Conservation (phyloP, 2,113 vertebrate genomes). For the Formicarius rufipectus region DNA sequence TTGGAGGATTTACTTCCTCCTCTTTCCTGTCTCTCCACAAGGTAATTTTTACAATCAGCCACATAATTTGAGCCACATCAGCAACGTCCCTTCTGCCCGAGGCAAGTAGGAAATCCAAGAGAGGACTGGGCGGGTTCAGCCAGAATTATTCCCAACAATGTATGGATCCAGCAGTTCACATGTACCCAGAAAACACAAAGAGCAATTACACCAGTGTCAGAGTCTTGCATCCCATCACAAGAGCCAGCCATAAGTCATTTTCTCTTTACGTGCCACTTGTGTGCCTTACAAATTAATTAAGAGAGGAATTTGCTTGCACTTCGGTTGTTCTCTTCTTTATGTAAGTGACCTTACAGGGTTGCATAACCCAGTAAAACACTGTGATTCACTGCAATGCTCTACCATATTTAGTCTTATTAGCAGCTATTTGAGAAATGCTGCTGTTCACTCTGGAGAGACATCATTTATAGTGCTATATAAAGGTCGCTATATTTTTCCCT, state of each 20-base stretch:
- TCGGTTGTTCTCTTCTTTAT: slow-evolving; percentile 52
- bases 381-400: slow-evolving; percentile 63
- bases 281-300: slow-evolving; percentile 5
- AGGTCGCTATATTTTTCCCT: slow-evolving; percentile 56
- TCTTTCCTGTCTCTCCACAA: not conserved
- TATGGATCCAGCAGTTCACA: not conserved
- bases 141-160: accelerated
- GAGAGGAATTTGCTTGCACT: slow-evolving; percentile 2
- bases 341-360: slow-evolving; percentile 67
- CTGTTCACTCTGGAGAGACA: slow-evolving; percentile 41
- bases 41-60: not conserved
- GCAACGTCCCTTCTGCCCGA: not conserved
- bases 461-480: slow-evolving; percentile 70
- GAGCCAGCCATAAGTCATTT: not conserved
- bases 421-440: slow-evolving; percentile 58
- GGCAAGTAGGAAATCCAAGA: not conserved
- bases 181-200: not conserved
- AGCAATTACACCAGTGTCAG: not conserved
- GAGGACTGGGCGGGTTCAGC: not conserved
- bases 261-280: not conserved
- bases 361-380: slow-evolving; percentile 33
- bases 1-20: not conserved
- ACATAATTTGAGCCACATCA: not conserved
- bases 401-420: slow-evolving; percentile 65
- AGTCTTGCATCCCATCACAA: not conserved